phyloP scores from a whole-genome alignment of 2,888 invertebrate species.

The Bruchidius siliquastri region DNA sequence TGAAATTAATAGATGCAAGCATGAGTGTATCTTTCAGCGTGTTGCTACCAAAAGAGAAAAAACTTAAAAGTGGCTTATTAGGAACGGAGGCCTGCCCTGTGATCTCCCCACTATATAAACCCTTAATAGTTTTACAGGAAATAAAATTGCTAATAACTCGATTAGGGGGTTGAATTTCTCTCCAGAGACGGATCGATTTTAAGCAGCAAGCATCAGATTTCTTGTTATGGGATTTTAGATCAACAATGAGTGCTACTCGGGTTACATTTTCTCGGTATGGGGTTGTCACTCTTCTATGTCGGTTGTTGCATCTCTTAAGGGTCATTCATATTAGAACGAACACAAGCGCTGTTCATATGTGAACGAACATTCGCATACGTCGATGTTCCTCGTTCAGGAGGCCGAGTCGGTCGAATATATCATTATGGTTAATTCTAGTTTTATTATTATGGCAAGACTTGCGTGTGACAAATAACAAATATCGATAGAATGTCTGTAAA shows the following conservation, averaged over 20 bases:
- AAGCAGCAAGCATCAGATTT: not conserved
- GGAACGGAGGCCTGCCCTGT: constrained; percentile 8
- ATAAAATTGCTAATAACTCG: constrained; percentile 16
- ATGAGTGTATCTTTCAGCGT: not conserved
- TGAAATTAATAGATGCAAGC: constrained; percentile 5
- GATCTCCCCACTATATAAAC: constrained; percentile 10
- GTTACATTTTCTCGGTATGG: not conserved
- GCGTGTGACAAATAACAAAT: too few species aligned
- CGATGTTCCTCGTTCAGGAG: too few species aligned
- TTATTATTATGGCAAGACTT: too few species aligned
- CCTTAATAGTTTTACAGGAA: constrained; percentile 18
- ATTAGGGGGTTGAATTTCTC: constrained; percentile 13
- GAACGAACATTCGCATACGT: too few species aligned
- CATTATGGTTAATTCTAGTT: too few species aligned
- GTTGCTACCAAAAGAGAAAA: not conserved
- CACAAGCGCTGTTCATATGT: too few species aligned
- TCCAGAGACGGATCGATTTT: not conserved
- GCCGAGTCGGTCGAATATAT: too few species aligned
- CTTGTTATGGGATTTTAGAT: not conserved
- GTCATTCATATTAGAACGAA: too few species aligned
- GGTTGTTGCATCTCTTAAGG: too few species aligned
- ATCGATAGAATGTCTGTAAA: too few species aligned
- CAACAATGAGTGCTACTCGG: not conserved
- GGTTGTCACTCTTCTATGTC: too few species aligned
- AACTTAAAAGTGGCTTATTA: constrained; percentile 11